Evolutionary conservation across 2,797 vertebrate species (phyloP).

Genomic region (Malurus splendens): DNA sequence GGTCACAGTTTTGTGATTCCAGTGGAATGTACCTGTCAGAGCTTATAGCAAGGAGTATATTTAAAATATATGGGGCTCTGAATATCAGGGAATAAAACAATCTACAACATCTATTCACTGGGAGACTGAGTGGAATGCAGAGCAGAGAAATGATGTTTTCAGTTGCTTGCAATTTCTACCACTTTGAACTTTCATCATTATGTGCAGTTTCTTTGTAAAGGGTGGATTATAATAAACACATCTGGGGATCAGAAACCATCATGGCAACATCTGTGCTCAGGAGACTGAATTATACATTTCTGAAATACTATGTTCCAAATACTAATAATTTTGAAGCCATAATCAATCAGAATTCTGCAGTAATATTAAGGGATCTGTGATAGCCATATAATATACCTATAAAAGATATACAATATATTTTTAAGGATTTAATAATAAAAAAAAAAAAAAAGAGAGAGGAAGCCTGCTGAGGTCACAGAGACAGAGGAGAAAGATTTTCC

Average conservation of each 20-base stretch:
- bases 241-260: background rate
- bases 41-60: slow-evolving; percentile 44
- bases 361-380: background rate
- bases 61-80: slow-evolving; percentile 35
- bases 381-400: background rate
- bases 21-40: slow-evolving; percentile 53
- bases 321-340: background rate
- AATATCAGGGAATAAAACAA: slow-evolving; percentile 44
- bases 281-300: background rate
- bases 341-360: background rate
- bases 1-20: slow-evolving; percentile 47
- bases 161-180: background rate
- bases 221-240: slow-evolving; percentile 19
- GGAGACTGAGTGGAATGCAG: slow-evolving; percentile 17
- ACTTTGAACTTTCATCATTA: slow-evolving; percentile 12
- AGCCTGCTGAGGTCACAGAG: background rate
- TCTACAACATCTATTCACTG: slow-evolving; percentile 15
- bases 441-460: background rate
- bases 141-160: background rate
- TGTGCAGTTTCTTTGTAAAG: background rate
- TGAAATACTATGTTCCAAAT: background rate
- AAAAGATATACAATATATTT: background rate
- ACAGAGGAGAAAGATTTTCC: background rate
- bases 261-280: background rate
- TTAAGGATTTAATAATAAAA: background rate